Conservation (phyloP, 2,113 vertebrate genomes). For the Hemiprocne comata region DNA sequence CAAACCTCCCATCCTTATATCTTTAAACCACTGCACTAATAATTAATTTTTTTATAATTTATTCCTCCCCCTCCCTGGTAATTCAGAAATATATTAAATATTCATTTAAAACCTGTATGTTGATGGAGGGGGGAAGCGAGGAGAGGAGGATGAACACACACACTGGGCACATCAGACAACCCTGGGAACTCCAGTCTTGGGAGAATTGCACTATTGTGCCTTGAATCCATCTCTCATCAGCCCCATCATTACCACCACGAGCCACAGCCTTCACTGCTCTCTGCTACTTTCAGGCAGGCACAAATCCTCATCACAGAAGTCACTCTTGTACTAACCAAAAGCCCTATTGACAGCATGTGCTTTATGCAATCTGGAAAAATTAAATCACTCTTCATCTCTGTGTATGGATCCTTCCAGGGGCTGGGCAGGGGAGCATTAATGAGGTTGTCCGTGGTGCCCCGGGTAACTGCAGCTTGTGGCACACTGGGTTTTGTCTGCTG, state of each 20-base stretch:
- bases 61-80: constrained; percentile 7
- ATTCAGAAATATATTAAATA: constrained; percentile 7
- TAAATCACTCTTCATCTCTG: background rate
- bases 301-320: background rate
- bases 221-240: background rate
- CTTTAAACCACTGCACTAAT: background rate
- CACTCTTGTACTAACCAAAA: background rate
- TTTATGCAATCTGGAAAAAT: background rate
- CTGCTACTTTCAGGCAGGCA: background rate
- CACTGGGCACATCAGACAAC: background rate
- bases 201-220: background rate
- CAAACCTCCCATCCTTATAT: background rate
- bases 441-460: background rate
- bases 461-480: background rate
- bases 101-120: background rate
- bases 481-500: background rate
- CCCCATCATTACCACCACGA: fast-evolving
- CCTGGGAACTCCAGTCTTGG: background rate
- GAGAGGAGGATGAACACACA: background rate
- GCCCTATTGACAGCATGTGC: background rate
- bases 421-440: background rate
- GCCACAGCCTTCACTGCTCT: fast-evolving
- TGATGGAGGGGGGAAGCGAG: background rate
- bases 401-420: background rate
- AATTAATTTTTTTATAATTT: background rate